These are phyloP conservation scores for Tachystola acroxantha DNA, from an alignment of 2,888 invertebrate species.

Conservation along the genomic window DNA sequence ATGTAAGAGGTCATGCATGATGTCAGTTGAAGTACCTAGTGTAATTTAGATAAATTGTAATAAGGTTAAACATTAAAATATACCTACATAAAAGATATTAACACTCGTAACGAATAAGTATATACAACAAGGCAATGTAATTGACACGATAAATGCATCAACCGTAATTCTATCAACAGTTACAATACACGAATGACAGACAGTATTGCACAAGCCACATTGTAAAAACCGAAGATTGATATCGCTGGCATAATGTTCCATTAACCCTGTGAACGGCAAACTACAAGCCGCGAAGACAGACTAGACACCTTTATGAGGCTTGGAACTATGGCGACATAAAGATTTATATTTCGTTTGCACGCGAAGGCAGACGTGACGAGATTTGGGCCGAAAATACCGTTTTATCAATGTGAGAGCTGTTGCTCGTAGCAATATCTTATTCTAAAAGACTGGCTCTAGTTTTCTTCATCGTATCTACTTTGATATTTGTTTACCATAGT, in stretches of 20 bases:
- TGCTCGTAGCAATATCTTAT: too few species aligned
- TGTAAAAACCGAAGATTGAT: slow-evolving; percentile 7
- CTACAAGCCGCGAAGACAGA: slow-evolving; percentile 1
- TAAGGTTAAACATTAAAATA: too few species aligned
- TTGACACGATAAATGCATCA: too few species aligned
- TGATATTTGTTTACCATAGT: too few species aligned
- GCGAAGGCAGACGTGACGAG: neutral
- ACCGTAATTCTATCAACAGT: neutral
- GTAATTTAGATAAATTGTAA: too few species aligned
- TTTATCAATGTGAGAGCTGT: neutral
- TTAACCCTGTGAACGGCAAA: slow-evolving; percentile 11
- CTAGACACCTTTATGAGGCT: neutral
- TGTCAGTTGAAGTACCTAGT: too few species aligned
- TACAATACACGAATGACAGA: neutral
- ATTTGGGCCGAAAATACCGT: neutral
- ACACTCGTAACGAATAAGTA: too few species aligned
- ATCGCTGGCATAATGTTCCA: slow-evolving; percentile 4
- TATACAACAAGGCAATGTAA: too few species aligned
- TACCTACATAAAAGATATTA: too few species aligned
- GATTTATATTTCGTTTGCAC: slow-evolving; percentile 1
- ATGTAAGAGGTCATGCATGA: too few species aligned
- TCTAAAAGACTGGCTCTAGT: too few species aligned
- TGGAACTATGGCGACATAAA: neutral
- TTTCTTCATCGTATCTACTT: too few species aligned
- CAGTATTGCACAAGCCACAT: slow-evolving; percentile 9